Evolutionary conservation across 2,113 vertebrate genomes (phyloP), one percentile per base, ranked within the genome.

Genomic region (Tonatia bakeri): DNA sequence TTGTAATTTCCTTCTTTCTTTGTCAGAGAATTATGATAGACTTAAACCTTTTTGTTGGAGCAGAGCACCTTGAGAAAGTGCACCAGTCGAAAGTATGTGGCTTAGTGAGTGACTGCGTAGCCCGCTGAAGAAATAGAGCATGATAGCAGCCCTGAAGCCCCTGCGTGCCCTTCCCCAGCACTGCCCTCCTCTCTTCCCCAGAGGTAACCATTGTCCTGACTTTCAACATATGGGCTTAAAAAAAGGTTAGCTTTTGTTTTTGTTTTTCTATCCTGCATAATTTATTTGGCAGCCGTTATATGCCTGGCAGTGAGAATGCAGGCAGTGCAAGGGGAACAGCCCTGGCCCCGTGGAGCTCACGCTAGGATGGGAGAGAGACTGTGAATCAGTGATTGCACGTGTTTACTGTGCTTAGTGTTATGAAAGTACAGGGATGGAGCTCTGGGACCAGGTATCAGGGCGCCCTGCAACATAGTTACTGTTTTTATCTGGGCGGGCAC

Each of bases 1-100:
- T 89, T 89, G 3, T 43, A 50, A 59, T 86, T 91, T 79, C 20
- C 11, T 28, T 54, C 20, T 36, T 70, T 72, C 24, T 38, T 56
- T 79, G 65, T 75, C 38, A 43, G 59, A 96, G 31, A 64, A 24
- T 81, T 45, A 64, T 70, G 43, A 47, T 64, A 70, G 87, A 61
- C 45, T 47, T 54, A 26, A 88, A 50, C 14, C 33, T 52, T 75
- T 67, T 40, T 69, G 45, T 28, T n/a, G 17, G 65, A 38, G 70
- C 38, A 7, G 45, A 54, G 17, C 19, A 1, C 33, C 13, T 81
- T 70, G 22, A 85, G 56, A 86, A 82, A 76, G 36, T 54, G 10
- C 1, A 43, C 38, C 6, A 3, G 15, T 47, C 10, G 0, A 11
- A 54, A 31, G 43, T 10, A 0, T 17, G 50, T 12, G 14, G 43